phyloP scores from a whole-genome alignment of 2,797 vertebrate genomes.

The Oreochromis grahami region DNA sequence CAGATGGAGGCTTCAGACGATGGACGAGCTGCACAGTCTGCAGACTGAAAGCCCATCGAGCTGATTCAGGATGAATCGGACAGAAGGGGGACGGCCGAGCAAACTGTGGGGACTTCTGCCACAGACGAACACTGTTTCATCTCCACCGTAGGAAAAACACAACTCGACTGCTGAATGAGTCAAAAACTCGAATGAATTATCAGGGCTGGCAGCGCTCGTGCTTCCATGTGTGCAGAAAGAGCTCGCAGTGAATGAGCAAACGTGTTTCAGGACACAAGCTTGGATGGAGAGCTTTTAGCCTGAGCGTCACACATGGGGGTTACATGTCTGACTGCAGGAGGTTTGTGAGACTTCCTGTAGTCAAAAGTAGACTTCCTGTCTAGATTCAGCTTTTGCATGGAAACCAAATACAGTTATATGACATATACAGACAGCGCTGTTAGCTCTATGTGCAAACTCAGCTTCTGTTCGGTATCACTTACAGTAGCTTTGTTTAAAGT shows the following conservation, averaged over 20 bases:
- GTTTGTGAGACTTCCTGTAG: rapidly evolving
- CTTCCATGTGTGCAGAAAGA: neutral
- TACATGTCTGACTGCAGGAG: neutral
- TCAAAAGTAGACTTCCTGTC: neutral
- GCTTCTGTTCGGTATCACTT: neutral
- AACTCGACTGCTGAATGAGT: neutral
- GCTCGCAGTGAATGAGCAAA: neutral
- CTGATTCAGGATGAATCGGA: neutral
- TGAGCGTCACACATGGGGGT: neutral
- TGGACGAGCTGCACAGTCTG: neutral
- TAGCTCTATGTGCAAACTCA: neutral
- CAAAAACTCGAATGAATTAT: neutral
- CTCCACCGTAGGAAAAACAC: neutral
- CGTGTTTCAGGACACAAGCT: rapidly evolving
- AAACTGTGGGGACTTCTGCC: neutral
- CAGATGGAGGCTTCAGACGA: neutral
- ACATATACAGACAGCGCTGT: neutral
- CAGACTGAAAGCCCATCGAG: neutral
- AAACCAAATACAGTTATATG: neutral
- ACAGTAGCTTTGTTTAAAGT: neutral
- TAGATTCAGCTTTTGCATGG: neutral
- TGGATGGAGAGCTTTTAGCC: neutral
- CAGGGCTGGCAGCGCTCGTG: neutral
- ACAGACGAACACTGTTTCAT: neutral
- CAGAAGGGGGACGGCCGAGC: neutral